Evolutionary conservation across 2,888 invertebrate species (phyloP), one percentile per base, ranked within the genome.

Genomic region (Lissocephala sabroskyi): DNA sequence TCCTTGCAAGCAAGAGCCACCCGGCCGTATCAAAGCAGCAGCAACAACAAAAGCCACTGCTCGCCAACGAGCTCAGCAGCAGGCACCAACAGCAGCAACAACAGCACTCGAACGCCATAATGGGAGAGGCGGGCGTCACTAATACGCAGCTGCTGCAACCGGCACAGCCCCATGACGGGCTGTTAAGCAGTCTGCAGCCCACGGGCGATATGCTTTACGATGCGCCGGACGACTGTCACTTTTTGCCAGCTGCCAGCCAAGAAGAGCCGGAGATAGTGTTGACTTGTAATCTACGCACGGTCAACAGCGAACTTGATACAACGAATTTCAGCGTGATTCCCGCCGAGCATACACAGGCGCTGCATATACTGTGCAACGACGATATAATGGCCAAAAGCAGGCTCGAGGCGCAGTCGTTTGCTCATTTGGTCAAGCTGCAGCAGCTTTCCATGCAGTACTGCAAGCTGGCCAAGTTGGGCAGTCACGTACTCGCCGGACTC

Each of bases 251-350:
- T 2, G 65, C 75, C 2, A 79, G 77, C 1, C 66, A 80, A 28
- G 78, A 79, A 16, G 73, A 76, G 40, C 91, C 92, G 80, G 92
- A 94, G 85, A 92, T 93, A 56, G 89, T 91, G 13, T 87, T 93
- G 59, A 90, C 90, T 55, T 92, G 94, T 86, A 89, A 92, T 85
- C 87, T 94, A 76, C 87, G 94, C 68, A 91, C 94, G 42, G 92
- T 94, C 79, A 93, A 94, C 85, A 93, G 93, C 86, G 94, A 93
- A 83, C 93, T 91, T 82, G 94, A 92, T 84, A 92, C 92, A 59
- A 95, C 94, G 28, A 95, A 95, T 85, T 94, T 94, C 81, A 93
- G 92, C 85, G 92, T 93, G 45, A 93, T 94, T 56, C 93, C 94
- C 37, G 89, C 92, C 10, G 93, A 94, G 79, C 91, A 93, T 80